phyloP scores from a whole-genome alignment of 2,888 invertebrate genomes.

The Amphiduros pacificus region DNA sequence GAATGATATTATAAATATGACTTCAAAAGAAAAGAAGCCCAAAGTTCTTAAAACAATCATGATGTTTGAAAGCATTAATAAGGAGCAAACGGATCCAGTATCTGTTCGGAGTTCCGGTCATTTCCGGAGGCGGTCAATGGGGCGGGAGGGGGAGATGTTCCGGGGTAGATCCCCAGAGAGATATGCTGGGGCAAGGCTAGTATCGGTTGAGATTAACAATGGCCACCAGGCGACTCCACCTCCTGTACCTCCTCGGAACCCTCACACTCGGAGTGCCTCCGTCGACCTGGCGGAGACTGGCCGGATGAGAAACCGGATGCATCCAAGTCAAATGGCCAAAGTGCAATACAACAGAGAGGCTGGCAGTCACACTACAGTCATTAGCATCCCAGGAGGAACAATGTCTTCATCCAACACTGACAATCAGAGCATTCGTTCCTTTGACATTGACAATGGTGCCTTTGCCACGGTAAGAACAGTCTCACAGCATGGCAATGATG shows the following conservation, averaged over 20 bases:
- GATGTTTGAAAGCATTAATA: conserved; percentile 22
- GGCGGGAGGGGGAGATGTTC: too few relatives aligned
- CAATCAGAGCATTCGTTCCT: not conserved
- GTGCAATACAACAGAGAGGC: too few relatives aligned
- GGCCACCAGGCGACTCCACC: too few relatives aligned
- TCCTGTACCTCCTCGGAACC: too few relatives aligned
- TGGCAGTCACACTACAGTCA: not conserved
- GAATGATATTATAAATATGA: not conserved
- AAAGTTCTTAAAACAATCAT: conserved; percentile 13
- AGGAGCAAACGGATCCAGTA: too few relatives aligned
- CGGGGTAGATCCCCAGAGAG: too few relatives aligned
- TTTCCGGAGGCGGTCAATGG: too few relatives aligned
- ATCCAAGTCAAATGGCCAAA: too few relatives aligned
- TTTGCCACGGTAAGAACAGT: not conserved
- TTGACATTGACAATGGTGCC: not conserved
- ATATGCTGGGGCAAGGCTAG: too few relatives aligned
- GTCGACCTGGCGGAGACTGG: not conserved
- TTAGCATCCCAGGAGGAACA: not conserved
- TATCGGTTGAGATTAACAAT: too few relatives aligned
- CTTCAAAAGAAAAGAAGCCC: not conserved
- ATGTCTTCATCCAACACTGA: not conserved
- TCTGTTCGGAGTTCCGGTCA: too few relatives aligned
- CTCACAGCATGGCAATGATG: not conserved
- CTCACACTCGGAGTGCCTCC: not conserved
- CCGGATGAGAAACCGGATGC: not conserved